Evolutionary conservation across 2,888 invertebrate species (phyloP).

Genomic region (Eupithecia exiguata): DNA sequence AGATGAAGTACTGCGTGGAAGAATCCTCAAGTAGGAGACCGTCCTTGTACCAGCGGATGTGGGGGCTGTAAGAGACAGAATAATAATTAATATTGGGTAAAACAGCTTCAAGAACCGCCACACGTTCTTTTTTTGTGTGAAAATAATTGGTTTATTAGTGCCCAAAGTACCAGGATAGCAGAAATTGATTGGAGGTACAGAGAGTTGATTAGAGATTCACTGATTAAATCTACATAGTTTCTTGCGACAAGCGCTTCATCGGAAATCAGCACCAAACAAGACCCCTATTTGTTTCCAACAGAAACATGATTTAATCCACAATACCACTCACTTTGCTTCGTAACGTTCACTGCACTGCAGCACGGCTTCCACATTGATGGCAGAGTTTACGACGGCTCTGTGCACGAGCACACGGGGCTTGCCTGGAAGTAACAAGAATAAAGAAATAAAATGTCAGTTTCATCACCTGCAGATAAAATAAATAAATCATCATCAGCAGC

Average conservation of each 20-base stretch:
- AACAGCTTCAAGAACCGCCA: too few relatives aligned
- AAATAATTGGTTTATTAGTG: neutral
- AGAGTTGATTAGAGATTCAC: neutral
- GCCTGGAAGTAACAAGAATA: conserved; percentile 52
- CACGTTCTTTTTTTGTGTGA: neutral
- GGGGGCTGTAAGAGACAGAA: conserved; percentile 52
- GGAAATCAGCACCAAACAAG: too few relatives aligned
- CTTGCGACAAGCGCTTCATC: too few relatives aligned
- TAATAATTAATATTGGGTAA: neutral
- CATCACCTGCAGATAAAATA: too few relatives aligned
- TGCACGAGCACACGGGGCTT: conserved; percentile 69
- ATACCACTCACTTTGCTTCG: conserved; percentile 59
- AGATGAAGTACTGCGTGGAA: conserved; percentile 54
- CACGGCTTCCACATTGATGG: conserved; percentile 64
- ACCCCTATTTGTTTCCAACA: neutral
- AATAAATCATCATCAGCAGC: too few relatives aligned
- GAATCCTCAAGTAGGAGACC: conserved; percentile 55
- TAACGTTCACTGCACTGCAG: conserved; percentile 68
- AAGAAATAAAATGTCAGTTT: neutral
- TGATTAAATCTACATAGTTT: neutral
- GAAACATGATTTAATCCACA: neutral
- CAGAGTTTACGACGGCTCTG: conserved; percentile 66
- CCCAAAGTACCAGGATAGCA: neutral
- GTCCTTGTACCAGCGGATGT: conserved; percentile 75
- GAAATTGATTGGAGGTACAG: neutral